These are phyloP conservation scores for Scophthalmus maximus DNA, from an alignment of 2,113 vertebrate genomes.

Conservation along the genomic window DNA sequence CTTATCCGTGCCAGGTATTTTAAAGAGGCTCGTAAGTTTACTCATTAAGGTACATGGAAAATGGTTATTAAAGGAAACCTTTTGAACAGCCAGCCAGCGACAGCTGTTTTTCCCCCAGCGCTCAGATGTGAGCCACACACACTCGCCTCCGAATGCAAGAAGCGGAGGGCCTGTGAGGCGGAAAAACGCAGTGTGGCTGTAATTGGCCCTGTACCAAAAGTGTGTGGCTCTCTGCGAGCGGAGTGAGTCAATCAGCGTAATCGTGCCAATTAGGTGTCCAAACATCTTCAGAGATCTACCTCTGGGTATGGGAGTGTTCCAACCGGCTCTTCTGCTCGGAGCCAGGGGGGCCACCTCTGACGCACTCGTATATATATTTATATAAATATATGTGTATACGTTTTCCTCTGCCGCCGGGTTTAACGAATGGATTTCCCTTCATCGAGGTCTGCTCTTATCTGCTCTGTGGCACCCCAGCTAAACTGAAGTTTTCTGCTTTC, in stretches of 20 bases:
- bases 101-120: conserved; percentile 69
- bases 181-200: conserved; percentile 36
- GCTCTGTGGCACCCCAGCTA: conserved; percentile 37
- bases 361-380: conserved; percentile 9
- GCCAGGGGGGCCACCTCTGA: conserved; percentile 42
- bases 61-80: conserved; percentile 65
- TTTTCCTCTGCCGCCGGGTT: conserved; percentile 32
- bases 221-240: conserved; percentile 58
- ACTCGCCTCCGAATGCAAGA: conserved; percentile 24
- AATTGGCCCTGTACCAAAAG: conserved; percentile 53
- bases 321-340: conserved; percentile 50
- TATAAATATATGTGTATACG: not conserved
- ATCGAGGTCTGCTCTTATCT: conserved; percentile 41
- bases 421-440: conserved; percentile 48
- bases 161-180: conserved; percentile 28
- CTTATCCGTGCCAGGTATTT: conserved; percentile 50
- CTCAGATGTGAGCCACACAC: conserved; percentile 48
- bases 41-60: conserved; percentile 59
- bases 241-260: conserved; percentile 68
- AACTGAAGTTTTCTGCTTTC: conserved; percentile 46
- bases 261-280: conserved; percentile 74
- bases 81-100: conserved; percentile 68
- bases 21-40: conserved; percentile 66
- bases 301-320: conserved; percentile 64
- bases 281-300: conserved; percentile 70